Conservation (phyloP, 2,888 invertebrate genomes). For the Orchesella flavescens region DNA sequence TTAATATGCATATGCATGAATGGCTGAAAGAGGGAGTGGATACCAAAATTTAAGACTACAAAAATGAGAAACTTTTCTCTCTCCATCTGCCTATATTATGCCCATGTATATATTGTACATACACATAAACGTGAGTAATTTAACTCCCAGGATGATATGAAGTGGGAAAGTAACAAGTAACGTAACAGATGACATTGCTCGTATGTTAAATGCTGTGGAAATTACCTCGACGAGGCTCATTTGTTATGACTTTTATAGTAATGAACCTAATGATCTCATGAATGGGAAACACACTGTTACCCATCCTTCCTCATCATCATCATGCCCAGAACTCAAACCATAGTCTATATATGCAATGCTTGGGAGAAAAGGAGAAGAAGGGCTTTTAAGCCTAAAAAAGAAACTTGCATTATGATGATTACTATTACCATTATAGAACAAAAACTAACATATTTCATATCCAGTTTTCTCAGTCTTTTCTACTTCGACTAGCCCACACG, state of each 20-base stretch:
- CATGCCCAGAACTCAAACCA: slow-evolving; percentile 29
- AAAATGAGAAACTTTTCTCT: slow-evolving; percentile 41
- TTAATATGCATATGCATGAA: slow-evolving; percentile 22
- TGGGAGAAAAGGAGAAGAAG: slow-evolving; percentile 2
- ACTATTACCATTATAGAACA: slow-evolving; percentile 52
- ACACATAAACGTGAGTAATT: slow-evolving; percentile 36
- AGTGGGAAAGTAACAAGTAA: slow-evolving; percentile 63
- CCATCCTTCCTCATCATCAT: slow-evolving; percentile 56
- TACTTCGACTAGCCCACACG: neutral
- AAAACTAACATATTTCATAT: slow-evolving; percentile 50
- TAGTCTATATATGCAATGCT: neutral
- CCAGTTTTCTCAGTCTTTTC: neutral
- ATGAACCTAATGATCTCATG: slow-evolving; percentile 71
- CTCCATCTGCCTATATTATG: neutral
- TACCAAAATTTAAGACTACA: neutral
- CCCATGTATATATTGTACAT: neutral
- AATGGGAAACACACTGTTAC: slow-evolving; percentile 65
- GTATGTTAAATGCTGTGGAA: slow-evolving; percentile 70
- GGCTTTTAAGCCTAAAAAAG: slow-evolving; percentile 5
- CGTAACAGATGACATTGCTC: slow-evolving; percentile 68
- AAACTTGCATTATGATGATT: slow-evolving; percentile 57
- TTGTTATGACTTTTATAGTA: slow-evolving; percentile 71
- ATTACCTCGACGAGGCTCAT: slow-evolving; percentile 71
- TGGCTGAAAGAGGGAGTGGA: slow-evolving; percentile 18
- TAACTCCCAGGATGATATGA: slow-evolving; percentile 48